These are phyloP conservation scores for Conus betulinus DNA, from an alignment of 1,140 invertebrate genomes.

Conservation along the genomic window DNA sequence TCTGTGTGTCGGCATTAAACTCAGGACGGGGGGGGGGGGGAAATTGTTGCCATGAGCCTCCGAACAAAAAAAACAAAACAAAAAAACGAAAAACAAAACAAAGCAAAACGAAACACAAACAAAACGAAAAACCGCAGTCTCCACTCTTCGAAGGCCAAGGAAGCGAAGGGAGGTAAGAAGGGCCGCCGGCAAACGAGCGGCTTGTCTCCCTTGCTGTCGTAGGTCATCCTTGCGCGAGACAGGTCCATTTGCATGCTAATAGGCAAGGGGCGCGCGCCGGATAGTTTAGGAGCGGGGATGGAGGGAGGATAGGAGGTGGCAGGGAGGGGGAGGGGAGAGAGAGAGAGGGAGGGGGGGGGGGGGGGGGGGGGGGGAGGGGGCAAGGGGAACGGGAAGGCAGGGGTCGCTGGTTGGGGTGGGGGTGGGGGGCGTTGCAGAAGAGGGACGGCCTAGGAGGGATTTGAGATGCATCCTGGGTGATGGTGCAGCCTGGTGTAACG, in stretches of 20 bases:
- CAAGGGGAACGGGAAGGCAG: neutral
- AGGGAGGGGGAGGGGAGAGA: neutral
- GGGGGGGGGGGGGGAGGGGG: neutral
- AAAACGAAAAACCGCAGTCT: too few relatives aligned
- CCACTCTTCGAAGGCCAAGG: neutral
- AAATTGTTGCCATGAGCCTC: neutral
- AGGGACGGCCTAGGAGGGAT: neutral
- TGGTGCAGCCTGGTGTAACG: constrained; percentile 14
- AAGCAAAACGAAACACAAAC: too few relatives aligned
- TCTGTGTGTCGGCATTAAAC: too few relatives aligned
- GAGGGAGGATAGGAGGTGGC: neutral
- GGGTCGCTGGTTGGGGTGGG: too few relatives aligned
- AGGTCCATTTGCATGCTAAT: constrained; percentile 38
- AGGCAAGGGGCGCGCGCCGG: neutral
- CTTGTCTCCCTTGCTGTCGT: neutral
- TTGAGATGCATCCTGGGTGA: constrained; percentile 16
- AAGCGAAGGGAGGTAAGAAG: neutral
- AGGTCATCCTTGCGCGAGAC: constrained; percentile 25
- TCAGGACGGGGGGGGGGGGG: too few relatives aligned
- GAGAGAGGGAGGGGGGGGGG: neutral
- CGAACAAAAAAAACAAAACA: neutral
- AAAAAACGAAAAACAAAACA: too few relatives aligned
- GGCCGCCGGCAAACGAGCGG: neutral
- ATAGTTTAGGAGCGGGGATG: neutral
- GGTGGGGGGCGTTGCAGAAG: too few relatives aligned